Evolutionary conservation across 2,888 invertebrate species (phyloP).

Genomic region (Andricus quercusramuli): DNA sequence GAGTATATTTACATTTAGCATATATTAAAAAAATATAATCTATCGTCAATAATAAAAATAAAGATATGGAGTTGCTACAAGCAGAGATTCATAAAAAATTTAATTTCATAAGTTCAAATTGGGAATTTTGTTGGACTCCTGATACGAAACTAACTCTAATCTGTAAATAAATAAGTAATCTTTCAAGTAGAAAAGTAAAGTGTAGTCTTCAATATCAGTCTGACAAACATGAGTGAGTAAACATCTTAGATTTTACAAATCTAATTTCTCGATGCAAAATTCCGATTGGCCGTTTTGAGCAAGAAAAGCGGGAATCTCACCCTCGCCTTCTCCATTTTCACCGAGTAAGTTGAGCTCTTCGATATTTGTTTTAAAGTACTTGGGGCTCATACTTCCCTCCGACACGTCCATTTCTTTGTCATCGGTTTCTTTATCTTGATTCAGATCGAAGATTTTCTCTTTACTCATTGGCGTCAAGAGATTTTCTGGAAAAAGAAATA

Average conservation of each 20-base stretch:
- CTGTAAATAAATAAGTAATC: slow-evolving; percentile 13
- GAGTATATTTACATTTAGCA: neutral
- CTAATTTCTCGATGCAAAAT: slow-evolving; percentile 65
- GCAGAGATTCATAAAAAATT: neutral
- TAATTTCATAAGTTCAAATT: neutral
- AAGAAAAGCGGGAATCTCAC: slow-evolving; percentile 51
- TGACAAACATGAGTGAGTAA: slow-evolving; percentile 26
- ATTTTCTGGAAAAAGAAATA: slow-evolving; percentile 54
- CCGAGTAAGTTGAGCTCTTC: slow-evolving; percentile 68
- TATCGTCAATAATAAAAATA: neutral
- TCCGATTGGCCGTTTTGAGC: slow-evolving; percentile 47
- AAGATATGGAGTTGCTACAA: neutral
- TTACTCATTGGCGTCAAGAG: slow-evolving; percentile 57
- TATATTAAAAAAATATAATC: neutral
- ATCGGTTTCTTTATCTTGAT: slow-evolving; percentile 47
- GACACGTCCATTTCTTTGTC: slow-evolving; percentile 41
- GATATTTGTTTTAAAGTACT: slow-evolving; percentile 62
- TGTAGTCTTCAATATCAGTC: slow-evolving; percentile 37
- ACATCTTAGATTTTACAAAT: slow-evolving; percentile 59
- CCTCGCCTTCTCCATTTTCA: slow-evolving; percentile 56
- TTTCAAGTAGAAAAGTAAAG: neutral
- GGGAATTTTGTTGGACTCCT: neutral
- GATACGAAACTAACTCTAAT: neutral
- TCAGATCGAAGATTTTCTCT: slow-evolving; percentile 43
- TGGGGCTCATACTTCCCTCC: slow-evolving; percentile 35